phyloP scores from a whole-genome alignment of 2,113 vertebrate genomes.

The Daubentonia madagascariensis region DNA sequence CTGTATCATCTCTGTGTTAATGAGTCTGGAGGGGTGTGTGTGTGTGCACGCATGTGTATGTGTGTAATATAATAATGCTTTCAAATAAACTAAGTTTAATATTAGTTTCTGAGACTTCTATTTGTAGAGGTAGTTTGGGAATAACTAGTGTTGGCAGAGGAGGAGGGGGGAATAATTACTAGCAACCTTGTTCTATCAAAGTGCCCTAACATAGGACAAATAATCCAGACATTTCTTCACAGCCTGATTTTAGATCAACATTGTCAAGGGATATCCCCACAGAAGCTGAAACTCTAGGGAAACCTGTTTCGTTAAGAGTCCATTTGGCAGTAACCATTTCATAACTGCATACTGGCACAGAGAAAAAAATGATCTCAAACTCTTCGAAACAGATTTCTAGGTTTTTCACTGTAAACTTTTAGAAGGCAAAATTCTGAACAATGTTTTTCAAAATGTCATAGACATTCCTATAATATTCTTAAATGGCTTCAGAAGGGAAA shows the following conservation, averaged over 20 bases:
- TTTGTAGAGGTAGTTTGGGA: conserved; percentile 30
- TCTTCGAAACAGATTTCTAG: neutral
- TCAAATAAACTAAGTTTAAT: conserved; percentile 18
- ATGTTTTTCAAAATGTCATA: conserved; percentile 31
- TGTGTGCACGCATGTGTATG: neutral
- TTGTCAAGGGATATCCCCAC: neutral
- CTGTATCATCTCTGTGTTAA: conserved; percentile 14
- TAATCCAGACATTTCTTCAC: neutral
- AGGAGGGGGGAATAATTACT: neutral
- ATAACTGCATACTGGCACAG: neutral
- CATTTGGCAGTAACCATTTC: neutral
- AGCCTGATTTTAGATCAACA: neutral
- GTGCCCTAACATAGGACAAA: neutral
- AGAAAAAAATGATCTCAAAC: neutral
- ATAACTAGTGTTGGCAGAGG: neutral
- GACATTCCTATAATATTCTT: neutral
- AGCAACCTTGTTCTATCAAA: neutral
- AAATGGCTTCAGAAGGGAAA: neutral
- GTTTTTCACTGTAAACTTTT: conserved; percentile 28
- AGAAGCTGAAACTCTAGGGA: neutral
- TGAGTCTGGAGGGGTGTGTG: neutral
- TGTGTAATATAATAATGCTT: neutral
- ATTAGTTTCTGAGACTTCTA: neutral
- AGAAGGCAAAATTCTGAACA: conserved; percentile 33
- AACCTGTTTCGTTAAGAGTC: neutral